Evolutionary conservation across 2,888 invertebrate genomes (phyloP).

Genomic region (Osmoderma eremita): DNA sequence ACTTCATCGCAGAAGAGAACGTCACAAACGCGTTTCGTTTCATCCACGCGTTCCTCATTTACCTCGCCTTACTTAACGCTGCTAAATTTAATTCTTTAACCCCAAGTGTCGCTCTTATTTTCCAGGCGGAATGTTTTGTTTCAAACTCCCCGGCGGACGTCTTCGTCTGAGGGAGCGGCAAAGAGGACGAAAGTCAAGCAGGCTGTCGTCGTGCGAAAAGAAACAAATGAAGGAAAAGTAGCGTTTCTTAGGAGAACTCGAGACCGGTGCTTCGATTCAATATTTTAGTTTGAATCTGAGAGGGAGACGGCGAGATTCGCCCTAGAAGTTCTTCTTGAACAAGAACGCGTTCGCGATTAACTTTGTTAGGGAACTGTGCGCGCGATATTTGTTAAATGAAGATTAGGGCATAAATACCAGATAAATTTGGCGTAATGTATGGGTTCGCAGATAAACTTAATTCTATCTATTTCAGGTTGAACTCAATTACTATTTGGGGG

Average conservation of each 20-base stretch:
- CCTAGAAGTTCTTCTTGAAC: not conserved
- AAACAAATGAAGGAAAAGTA: constrained; percentile 2
- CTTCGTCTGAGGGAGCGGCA: not conserved
- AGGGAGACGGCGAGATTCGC: too few species aligned
- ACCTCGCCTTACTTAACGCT: constrained; percentile 1
- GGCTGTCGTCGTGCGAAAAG: not conserved
- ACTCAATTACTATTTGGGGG: too few species aligned
- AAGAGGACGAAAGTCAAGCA: not conserved
- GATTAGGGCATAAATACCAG: not conserved
- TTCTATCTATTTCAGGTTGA: too few species aligned
- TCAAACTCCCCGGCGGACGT: not conserved
- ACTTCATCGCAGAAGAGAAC: not conserved
- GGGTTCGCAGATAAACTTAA: not conserved
- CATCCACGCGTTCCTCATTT: constrained; percentile 6
- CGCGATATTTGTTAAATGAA: not conserved
- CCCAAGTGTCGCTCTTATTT: constrained; percentile 23
- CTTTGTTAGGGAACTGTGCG: not conserved
- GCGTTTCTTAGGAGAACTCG: not conserved
- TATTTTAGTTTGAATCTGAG: not conserved
- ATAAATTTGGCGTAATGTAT: not conserved
- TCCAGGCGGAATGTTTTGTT: constrained; percentile 15
- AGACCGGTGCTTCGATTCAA: not conserved
- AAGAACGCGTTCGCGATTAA: not conserved
- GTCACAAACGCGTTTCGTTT: constrained; percentile 11
- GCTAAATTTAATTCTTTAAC: constrained; percentile 30